Conservation (phyloP, 2,888 invertebrate genomes). For the Zygothrica quintamaculata region DNA sequence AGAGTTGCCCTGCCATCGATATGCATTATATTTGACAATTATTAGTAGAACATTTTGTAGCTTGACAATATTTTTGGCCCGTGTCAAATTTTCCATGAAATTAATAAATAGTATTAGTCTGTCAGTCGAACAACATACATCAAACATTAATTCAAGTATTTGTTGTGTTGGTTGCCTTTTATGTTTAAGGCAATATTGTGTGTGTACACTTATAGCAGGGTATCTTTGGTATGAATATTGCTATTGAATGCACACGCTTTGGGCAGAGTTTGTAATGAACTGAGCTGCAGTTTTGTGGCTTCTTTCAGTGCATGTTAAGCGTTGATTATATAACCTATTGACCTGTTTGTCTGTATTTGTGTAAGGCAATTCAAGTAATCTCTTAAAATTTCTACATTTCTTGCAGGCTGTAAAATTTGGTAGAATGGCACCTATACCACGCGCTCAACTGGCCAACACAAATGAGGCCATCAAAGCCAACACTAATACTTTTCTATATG, state of each 20-base stretch:
- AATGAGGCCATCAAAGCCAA: constrained; percentile 59
- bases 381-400: constrained; percentile 15
- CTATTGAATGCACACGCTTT: neutral
- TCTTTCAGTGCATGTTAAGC: constrained; percentile 48
- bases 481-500: constrained; percentile 68
- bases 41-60: too few relatives aligned
- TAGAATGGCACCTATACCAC: constrained; percentile 83
- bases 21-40: too few relatives aligned
- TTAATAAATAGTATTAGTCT: too few relatives aligned
- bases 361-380: constrained; percentile 22
- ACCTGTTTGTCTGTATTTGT: constrained; percentile 49
- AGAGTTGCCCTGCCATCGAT: too few relatives aligned
- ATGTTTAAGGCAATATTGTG: too few relatives aligned
- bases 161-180: too few relatives aligned
- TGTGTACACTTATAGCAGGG: neutral
- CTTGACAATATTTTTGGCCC: too few relatives aligned
- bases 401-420: constrained; percentile 16
- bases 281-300: constrained; percentile 36
- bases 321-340: constrained; percentile 53
- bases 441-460: constrained; percentile 63
- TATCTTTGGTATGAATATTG: neutral
- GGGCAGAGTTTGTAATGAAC: constrained; percentile 21
- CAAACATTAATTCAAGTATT: too few relatives aligned
- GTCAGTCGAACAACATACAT: too few relatives aligned
- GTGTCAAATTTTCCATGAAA: too few relatives aligned